A percentile compares a stretch with the other conserved stretches of the same genome.
Evolutionary conservation across 92 coral and sea anemone species (phyloP).

Genomic region (Hydrozoanthus gracilis): DNA sequence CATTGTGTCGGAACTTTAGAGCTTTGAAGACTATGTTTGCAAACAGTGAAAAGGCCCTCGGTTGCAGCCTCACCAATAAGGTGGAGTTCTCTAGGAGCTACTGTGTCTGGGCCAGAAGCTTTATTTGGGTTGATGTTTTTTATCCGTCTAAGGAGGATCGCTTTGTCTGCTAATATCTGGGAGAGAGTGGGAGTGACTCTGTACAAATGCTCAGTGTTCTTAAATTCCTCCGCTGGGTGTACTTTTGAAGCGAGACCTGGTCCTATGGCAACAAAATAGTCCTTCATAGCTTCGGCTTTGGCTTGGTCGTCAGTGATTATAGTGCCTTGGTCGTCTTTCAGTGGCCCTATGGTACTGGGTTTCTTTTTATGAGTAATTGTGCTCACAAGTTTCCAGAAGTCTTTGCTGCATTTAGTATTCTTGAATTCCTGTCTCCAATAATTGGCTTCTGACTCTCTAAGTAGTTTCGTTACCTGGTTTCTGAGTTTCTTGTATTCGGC

Average conservation of each 20-base stretch:
- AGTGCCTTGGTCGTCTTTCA: constrained; percentile 51
- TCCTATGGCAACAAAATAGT: constrained; percentile 62
- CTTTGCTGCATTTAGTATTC: constrained; percentile 55
- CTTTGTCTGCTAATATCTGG: constrained; percentile 37
- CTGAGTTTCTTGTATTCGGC: constrained; percentile 62
- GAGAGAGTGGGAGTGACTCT: constrained; percentile 57
- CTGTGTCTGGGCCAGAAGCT: constrained; percentile 56
- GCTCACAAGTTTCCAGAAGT: constrained; percentile 63
- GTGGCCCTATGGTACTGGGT: constrained; percentile 56
- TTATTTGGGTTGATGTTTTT: constrained; percentile 62
- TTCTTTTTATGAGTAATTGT: constrained; percentile 59
- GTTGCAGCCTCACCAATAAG: constrained; percentile 47
- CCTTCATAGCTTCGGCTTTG: constrained; percentile 54
- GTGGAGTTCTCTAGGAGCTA: constrained; percentile 59
- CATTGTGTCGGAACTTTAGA: constrained; percentile 56
- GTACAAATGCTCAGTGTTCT: constrained; percentile 22
- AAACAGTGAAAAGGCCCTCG: constrained; percentile 47
- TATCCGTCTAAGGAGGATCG: constrained; percentile 16
- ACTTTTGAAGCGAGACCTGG: constrained; percentile 39
- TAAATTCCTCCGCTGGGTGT: constrained; percentile 8
- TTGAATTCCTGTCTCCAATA: constrained; percentile 62
- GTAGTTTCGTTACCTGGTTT: constrained; percentile 45
- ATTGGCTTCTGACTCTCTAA: constrained; percentile 60
- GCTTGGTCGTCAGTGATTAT: constrained; percentile 26
- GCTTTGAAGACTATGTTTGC: constrained; percentile 46